Conservation (phyloP, 1,140 invertebrate species). For the Drosophila yakuba region DNA sequence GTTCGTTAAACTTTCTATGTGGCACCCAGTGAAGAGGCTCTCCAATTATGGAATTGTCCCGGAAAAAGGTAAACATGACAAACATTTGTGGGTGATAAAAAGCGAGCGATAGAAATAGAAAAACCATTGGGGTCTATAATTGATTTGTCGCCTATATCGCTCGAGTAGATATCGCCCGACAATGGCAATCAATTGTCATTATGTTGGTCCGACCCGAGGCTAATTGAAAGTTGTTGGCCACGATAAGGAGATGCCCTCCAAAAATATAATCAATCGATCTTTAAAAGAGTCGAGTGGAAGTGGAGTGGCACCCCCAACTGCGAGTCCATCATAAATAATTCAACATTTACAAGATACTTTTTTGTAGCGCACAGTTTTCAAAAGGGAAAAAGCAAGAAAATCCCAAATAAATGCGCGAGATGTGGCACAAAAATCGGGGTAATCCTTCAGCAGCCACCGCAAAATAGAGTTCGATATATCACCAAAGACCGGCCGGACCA, state of each 20-base stretch:
- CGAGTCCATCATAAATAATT: slow-evolving; percentile 73
- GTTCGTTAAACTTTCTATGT: slow-evolving; percentile 47
- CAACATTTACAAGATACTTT: slow-evolving; percentile 72
- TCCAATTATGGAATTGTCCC: slow-evolving; percentile 62
- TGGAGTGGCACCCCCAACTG: not conserved
- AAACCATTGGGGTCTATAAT: slow-evolving; percentile 50
- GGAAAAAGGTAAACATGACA: slow-evolving; percentile 45
- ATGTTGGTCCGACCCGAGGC: slow-evolving; percentile 47
- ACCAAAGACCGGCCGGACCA: slow-evolving; percentile 9
- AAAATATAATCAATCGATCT: slow-evolving; percentile 50
- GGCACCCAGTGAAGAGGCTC: slow-evolving; percentile 22
- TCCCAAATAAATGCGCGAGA: slow-evolving; percentile 31
- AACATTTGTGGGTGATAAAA: slow-evolving; percentile 52
- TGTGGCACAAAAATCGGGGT: slow-evolving; percentile 16
- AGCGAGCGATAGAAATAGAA: slow-evolving; percentile 1
- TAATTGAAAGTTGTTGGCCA: slow-evolving; percentile 77
- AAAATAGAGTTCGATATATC: slow-evolving; percentile 25
- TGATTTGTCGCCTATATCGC: slow-evolving; percentile 62
- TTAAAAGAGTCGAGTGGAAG: slow-evolving; percentile 22
- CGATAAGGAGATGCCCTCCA: slow-evolving; percentile 1
- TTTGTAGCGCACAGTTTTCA: slow-evolving; percentile 12
- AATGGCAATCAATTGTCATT: slow-evolving; percentile 81
- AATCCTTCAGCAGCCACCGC: slow-evolving; percentile 21
- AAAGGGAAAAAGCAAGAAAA: slow-evolving; percentile 14
- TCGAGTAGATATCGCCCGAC: slow-evolving; percentile 55